Evolutionary conservation across 2,113 vertebrate genomes (phyloP), one percentile per base, ranked within the genome.

Genomic region (Sceloporus tristichus): DNA sequence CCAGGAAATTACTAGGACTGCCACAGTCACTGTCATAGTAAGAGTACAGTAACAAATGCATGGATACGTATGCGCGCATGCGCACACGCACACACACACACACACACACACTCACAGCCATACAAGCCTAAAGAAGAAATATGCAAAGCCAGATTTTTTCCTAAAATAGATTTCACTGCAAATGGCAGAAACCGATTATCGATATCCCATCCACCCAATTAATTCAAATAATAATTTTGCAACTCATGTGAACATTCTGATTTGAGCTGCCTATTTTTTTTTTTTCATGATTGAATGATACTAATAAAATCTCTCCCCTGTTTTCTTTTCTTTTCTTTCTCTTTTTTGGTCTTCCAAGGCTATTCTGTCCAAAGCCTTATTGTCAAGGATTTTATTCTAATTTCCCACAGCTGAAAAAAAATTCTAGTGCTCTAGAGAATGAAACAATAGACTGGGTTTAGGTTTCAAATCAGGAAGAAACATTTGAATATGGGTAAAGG

Each of bases 311-410:
- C 14, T 0, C 7, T 38, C n/a, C 29, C 4, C 56, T 19, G 18
- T 21, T 23, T 21, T 8, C 54, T 19, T 48, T 48, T 48, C 7
- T 48, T 48, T 48, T 48, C 7, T 48, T 48, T 48, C 7, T 48
- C 7, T 48, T 48, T 48, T 48, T 48, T 48, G 5, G 48, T 7
- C 48, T n/a, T 2, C 56, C 3, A 13, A 62, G 68, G n/a, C n/a
- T 54, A 54, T 86, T 79, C 40, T 79, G 19, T 79, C 65, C 68
- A 79, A 86, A 66, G 11, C 11, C 27, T 85, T 78, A 13, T n/a
- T 29, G 38, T 19, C 23, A 68, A 78, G 68, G 48, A 48, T 78
- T 48, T n/a, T 9, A 16, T 66, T 66, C 4, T 34, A 66, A 79
- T 70, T 34, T 53, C n/a, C 27, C n/a, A 68, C 29, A 79, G 59